These are phyloP conservation scores for Columbina picui DNA, from an alignment of 2,113 vertebrate species.

Conservation along the genomic window DNA sequence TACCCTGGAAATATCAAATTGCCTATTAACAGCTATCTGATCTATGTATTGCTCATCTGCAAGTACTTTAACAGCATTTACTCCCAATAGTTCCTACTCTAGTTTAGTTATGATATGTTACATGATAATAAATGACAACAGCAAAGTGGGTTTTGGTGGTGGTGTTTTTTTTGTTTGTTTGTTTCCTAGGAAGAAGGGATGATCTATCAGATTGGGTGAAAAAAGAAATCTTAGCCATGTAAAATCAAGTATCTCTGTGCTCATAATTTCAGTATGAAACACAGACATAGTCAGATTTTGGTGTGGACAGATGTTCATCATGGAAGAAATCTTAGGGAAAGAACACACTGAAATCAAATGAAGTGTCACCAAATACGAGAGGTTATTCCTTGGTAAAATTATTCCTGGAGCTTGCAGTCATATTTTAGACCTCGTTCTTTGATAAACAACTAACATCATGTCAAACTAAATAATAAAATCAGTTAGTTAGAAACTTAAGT, in stretches of 20 bases:
- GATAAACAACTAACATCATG: background rate
- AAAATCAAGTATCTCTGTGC: background rate
- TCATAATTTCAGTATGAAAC: background rate
- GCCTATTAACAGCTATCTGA: background rate
- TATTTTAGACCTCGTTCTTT: background rate
- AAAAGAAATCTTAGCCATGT: background rate
- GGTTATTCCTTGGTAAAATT: background rate
- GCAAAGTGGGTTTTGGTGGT: background rate
- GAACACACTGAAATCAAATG: background rate
- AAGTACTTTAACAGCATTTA: background rate
- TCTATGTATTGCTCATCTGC: background rate
- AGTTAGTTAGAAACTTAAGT: constrained; percentile 7
- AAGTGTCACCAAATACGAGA: background rate
- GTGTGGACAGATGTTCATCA: background rate
- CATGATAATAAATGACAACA: background rate
- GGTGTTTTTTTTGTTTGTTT: no score
- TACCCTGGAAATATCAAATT: background rate
- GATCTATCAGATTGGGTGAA: background rate
- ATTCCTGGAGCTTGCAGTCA: background rate
- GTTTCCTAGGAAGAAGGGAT: background rate
- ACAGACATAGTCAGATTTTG: background rate
- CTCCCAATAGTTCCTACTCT: background rate
- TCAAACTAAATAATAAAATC: constrained; percentile 13
- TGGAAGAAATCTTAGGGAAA: background rate
- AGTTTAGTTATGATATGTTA: background rate